phyloP scores from a whole-genome alignment of 1,140 invertebrate genomes.

The Scylla paramamosain region DNA sequence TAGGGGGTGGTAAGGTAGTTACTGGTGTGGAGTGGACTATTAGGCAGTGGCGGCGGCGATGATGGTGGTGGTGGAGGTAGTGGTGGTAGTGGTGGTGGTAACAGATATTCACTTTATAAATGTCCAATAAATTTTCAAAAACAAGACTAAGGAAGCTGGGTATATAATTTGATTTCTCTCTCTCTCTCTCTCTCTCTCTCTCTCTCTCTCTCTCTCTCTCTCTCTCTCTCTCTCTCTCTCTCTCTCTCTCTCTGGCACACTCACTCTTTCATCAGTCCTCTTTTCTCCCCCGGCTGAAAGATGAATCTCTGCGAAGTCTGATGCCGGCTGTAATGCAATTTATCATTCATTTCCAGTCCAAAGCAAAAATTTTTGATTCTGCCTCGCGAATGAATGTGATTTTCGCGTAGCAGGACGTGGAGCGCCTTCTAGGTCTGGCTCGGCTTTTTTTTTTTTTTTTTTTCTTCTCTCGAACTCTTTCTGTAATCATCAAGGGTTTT shows the following conservation, averaged over 20 bases:
- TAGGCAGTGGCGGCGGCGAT: neutral
- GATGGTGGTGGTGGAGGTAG: neutral
- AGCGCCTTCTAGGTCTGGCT: neutral
- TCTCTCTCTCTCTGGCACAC: neutral
- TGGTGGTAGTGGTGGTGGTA: neutral
- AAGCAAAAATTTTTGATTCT: neutral
- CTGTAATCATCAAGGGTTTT: neutral
- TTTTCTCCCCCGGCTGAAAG: neutral
- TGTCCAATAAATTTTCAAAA: too few relatives aligned
- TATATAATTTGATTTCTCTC: too few relatives aligned
- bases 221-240: slow-evolving; percentile 3
- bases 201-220: slow-evolving; percentile 3
- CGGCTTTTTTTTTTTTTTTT: too few relatives aligned
- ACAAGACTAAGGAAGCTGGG: too few relatives aligned
- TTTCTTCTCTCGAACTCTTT: neutral
- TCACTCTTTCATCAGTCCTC: neutral
- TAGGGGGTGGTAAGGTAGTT: neutral
- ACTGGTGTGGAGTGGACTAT: neutral
- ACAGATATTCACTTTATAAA: neutral
- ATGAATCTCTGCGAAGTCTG: neutral
- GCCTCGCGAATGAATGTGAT: neutral
- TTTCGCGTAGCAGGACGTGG: neutral
- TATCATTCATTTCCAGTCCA: neutral
- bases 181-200: slow-evolving; percentile 3
- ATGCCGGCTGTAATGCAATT: neutral